phyloP scores from a whole-genome alignment of 64 coral and sea anemone genomes.

The Porites lutea region DNA sequence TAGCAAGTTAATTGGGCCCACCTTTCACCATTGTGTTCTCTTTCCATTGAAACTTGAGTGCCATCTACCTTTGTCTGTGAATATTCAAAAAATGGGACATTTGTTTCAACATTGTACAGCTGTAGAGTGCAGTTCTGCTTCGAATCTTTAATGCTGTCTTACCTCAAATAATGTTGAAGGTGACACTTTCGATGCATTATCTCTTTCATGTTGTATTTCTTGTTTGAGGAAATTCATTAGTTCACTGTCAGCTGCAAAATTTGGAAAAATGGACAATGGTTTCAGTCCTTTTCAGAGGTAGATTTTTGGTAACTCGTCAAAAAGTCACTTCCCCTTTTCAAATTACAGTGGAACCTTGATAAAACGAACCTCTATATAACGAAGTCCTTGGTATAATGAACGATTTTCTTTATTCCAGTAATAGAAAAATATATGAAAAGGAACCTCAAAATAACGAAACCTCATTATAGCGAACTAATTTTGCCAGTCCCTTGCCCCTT shows the following conservation, averaged over 20 bases:
- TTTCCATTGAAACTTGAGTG: conserved; percentile 74
- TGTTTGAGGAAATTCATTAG: conserved; percentile 73
- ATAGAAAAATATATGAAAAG: too few relatives aligned
- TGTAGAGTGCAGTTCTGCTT: background rate
- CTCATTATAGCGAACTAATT: too few relatives aligned
- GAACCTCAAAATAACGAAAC: too few relatives aligned
- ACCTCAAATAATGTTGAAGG: conserved; percentile 54
- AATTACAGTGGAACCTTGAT: too few relatives aligned
- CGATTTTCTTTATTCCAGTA: too few relatives aligned
- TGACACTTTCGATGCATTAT: conserved; percentile 52
- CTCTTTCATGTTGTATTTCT: conserved; percentile 89
- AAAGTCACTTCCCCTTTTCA: too few relatives aligned
- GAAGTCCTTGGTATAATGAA: too few relatives aligned
- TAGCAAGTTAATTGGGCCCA: background rate
- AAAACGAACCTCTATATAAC: too few relatives aligned
- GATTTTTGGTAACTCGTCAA: too few relatives aligned
- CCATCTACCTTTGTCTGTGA: conserved; percentile 72
- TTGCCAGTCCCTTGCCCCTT: too few relatives aligned
- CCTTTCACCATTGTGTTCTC: conserved; percentile 87
- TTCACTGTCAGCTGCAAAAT: conserved; percentile 69
- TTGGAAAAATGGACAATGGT: background rate
- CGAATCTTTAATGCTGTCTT: background rate
- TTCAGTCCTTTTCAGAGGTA: too few relatives aligned
- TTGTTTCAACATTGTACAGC: background rate
- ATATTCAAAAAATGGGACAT: background rate